Evolutionary conservation across 2,888 invertebrate species (phyloP).

Genomic region (Chymomyza procnemis): DNA sequence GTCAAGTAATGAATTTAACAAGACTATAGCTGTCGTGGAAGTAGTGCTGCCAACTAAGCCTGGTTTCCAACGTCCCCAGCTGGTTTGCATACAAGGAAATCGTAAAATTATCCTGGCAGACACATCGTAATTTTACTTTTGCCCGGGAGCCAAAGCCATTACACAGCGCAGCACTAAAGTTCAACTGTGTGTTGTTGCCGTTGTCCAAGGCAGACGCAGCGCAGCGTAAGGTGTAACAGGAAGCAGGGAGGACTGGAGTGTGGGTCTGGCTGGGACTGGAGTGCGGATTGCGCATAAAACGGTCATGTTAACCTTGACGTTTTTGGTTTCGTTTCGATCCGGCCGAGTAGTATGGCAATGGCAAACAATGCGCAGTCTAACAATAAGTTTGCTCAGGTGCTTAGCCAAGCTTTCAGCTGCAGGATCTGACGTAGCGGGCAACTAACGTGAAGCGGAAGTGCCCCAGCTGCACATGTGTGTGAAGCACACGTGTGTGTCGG

Average conservation of each 20-base stretch:
- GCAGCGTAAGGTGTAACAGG: neutral
- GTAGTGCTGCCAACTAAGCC: neutral
- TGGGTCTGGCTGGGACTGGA: conserved; percentile 6
- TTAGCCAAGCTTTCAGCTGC: conserved; percentile 73
- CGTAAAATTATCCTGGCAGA: conserved; percentile 78
- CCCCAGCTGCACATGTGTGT: conserved; percentile 21
- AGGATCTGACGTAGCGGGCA: conserved; percentile 23
- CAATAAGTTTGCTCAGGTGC: conserved; percentile 77
- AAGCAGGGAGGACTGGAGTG: neutral
- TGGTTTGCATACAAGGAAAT: conserved; percentile 74
- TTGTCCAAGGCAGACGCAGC: conserved; percentile 1
- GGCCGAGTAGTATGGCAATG: conserved; percentile 16
- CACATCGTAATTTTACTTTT: conserved; percentile 77
- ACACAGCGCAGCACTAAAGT: conserved; percentile 6
- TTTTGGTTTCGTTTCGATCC: conserved; percentile 40
- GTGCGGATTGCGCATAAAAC: conserved; percentile 5
- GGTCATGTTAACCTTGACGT: conserved; percentile 73
- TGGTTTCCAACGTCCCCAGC: conserved; percentile 15
- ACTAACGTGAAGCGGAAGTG: conserved; percentile 46
- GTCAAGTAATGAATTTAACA: neutral
- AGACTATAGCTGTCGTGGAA: neutral
- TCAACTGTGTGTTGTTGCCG: no score
- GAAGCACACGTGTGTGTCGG: neutral
- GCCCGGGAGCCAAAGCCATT: conserved; percentile 28
- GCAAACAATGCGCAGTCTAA: conserved; percentile 73